Evolutionary conservation across 2,888 invertebrate genomes (phyloP).

Genomic region (Aporophyla lueneburgensis): DNA sequence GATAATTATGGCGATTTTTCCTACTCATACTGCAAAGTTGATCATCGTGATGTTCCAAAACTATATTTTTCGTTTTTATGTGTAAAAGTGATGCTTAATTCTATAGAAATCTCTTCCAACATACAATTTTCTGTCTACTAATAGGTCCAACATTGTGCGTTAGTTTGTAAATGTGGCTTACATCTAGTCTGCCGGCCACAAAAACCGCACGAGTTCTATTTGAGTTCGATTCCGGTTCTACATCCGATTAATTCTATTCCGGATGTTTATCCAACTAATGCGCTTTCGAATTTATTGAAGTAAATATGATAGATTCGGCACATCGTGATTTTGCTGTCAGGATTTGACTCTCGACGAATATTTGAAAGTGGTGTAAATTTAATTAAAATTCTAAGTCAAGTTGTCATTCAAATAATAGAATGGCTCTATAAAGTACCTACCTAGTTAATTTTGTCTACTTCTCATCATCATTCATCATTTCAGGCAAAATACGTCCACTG

Average conservation of each 20-base stretch:
- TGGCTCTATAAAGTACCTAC: background rate
- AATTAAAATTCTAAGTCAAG: background rate
- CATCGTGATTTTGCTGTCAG: background rate
- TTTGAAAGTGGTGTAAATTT: background rate
- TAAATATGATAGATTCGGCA: background rate
- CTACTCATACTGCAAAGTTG: background rate
- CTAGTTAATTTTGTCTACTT: background rate
- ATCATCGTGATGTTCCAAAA: background rate
- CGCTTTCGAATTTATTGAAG: background rate
- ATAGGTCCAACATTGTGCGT: background rate
- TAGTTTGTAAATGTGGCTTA: constrained; percentile 9
- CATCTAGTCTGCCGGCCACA: background rate
- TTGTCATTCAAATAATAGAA: no score
- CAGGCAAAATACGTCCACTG: no score
- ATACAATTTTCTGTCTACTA: background rate
- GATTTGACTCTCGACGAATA: background rate
- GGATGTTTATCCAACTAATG: constrained; percentile 11
- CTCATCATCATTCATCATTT: no score
- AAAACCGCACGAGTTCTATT: constrained; percentile 38
- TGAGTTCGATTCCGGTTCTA: constrained; percentile 22
- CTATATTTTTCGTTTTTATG: background rate
- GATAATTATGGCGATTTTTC: no score
- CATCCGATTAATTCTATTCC: constrained; percentile 27
- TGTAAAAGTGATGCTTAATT: background rate
- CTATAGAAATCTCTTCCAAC: background rate